Base-by-base conservation (phyloP, 2,113 vertebrate genomes). In the Gallinago jamesoni region DNA sequence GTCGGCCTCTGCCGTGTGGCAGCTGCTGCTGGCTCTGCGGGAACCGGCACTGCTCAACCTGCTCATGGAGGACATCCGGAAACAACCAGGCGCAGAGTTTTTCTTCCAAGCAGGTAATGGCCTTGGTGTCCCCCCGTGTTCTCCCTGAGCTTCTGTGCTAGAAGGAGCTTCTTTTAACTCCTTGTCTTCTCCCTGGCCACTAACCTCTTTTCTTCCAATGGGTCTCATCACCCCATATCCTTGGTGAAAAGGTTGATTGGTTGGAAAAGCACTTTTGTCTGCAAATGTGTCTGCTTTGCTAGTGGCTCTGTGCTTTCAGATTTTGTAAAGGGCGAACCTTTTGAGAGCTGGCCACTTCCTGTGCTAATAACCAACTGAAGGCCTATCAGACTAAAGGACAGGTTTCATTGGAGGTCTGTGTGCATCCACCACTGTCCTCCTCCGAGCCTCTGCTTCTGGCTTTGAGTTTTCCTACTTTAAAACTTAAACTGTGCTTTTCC, bases 31-130 rank as follows among this genome's bases (percentile, higher is more conserved):
- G 47, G 92, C 77, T 37, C 89, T 93, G 86, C 93, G 59, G 86
- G 94, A 95, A 47, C 84, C 85, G 17, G 81, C 85, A 68, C 92
- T 94, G 0, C 57, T 97, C 67, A 94, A 69, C 59, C 50, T 92
- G 30, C 94, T 98, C 52, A 35, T 97, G 73, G 96, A 98, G 47
- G 97, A 98, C 73, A 93, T 98, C 67, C 94, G 56, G 22, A 97
- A 95, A 77, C 98, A 98, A 19, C 96, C 98, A 0, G 94, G 95
- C 0, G 96, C 97, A 2, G 75, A 91, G 3, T 67, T 94, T 39
- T 98, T 98, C 85, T 96, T 98, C 87, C 95, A 72, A 53, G 90
- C 97, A 66, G 97, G 98, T 98, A 66, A 84, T 28, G 19, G 18
- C 25, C 53, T 64, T 12, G 10, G 4, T 70, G 60, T 92, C 25